These are phyloP conservation scores for Acleris holmiana DNA, from an alignment of 2,888 invertebrate genomes.

Conservation along the genomic window DNA sequence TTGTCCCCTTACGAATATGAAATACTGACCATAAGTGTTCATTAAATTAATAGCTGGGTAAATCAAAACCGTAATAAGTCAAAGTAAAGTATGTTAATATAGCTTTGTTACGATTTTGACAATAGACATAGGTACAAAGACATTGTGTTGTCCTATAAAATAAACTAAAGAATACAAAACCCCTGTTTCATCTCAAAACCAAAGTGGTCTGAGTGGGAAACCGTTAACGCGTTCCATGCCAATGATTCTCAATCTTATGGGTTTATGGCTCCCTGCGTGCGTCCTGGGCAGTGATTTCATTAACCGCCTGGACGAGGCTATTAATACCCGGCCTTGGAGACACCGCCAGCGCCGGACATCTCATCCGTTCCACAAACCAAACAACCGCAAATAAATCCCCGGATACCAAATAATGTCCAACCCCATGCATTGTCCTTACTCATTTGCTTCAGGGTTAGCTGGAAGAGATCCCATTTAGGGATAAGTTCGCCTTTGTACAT, in stretches of 20 bases:
- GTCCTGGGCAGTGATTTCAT: not conserved
- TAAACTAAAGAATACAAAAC: slow-evolving; percentile 22
- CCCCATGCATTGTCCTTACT: no score
- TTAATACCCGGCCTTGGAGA: slow-evolving; percentile 45
- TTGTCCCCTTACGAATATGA: slow-evolving; percentile 15
- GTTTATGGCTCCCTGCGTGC: slow-evolving; percentile 7
- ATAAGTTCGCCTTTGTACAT: no score
- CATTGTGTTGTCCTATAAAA: slow-evolving; percentile 8
- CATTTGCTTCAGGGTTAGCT: no score
- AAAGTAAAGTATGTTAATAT: slow-evolving; percentile 23
- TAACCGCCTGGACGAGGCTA: slow-evolving; percentile 42
- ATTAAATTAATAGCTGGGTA: slow-evolving; percentile 3
- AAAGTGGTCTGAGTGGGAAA: slow-evolving; percentile 22
- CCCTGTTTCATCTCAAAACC: slow-evolving; percentile 10
- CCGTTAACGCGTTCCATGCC: slow-evolving; percentile 5
- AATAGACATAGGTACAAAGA: not conserved
- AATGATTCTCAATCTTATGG: no score
- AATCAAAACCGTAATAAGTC: slow-evolving; percentile 3
- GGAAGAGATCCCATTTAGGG: no score
- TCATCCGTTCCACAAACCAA: slow-evolving; percentile 29
- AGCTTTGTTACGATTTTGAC: not conserved
- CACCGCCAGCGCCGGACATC: slow-evolving; percentile 21
- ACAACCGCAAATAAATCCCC: slow-evolving; percentile 21
- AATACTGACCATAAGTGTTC: slow-evolving; percentile 13
- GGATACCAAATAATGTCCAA: slow-evolving; percentile 7